Base-by-base conservation (phyloP, 2,888 invertebrate species). In the Malacosoma neustria region DNA sequence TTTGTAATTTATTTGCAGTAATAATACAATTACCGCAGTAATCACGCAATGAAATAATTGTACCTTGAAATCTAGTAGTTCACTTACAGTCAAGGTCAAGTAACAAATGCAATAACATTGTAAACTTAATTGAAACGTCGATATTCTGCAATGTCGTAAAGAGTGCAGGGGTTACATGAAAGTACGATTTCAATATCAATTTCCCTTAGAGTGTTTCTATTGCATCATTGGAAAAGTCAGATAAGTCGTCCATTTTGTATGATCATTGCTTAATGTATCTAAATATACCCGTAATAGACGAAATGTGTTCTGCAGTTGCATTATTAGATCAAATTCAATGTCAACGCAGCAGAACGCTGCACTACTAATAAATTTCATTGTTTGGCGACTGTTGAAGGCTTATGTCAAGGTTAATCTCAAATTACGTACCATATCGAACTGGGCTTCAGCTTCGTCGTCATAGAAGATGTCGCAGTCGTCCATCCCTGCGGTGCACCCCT, bases 391-490 rank as follows among this genome's bases (percentile, higher is more conserved):
- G 40, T 29, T 11, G 43, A 52, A 54, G 51, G 51, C 50, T 42
- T 51, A 43, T 46, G 50, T 54, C 54, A 65, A 59, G 59, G 61
- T 56, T 51, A 52, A 44, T 33, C 29, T 38, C 36, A 36, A 42
- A 9, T 35, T 46, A 72, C 84, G 49, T 73, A 86, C 87, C 86
- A 87, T 87, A 65, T 87, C 84, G 74, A 73, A 79, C 63, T 81
- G 76, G 63, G 72, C 66, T 70, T 82, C 84, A 61, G 72, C 76
- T 69, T 84, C 85, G 77, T 85, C 86, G 84, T 87, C 86, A 82
- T 85, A 85, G 71, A 84, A 84, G 63, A 77, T 61, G 60, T 72
- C 74, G 66, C 82, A 79, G 75, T 82, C 86, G 73, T 85, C 86
- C 87, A 87, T 86, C 57, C 70, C 77, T 80, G 71, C 63, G 57